Conservation (phyloP, 1,140 invertebrate genomes). For the Macrobrachium nipponense region DNA sequence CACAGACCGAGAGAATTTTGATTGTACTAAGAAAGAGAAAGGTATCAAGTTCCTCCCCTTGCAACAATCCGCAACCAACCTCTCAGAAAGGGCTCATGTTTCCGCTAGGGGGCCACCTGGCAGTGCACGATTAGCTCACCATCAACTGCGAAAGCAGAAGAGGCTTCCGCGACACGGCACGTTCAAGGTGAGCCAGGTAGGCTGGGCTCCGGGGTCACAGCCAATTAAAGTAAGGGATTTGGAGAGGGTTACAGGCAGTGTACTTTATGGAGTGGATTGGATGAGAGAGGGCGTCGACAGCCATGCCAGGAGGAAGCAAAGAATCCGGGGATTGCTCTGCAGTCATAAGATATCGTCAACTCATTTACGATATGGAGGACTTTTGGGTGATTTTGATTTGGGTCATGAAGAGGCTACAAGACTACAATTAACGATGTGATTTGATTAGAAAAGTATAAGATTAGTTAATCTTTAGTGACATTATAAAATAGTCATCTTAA, state of each 20-base stretch:
- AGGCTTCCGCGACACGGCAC: background rate
- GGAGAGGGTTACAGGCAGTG: slow-evolving; percentile 17
- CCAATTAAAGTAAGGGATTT: slow-evolving; percentile 9
- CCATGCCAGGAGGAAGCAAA: background rate
- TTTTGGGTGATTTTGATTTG: slow-evolving; percentile 1
- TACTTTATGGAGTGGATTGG: slow-evolving; percentile 16
- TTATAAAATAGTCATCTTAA: background rate
- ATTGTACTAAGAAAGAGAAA: background rate
- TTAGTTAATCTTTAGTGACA: background rate
- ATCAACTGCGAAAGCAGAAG: too few species aligned
- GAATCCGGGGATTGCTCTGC: background rate
- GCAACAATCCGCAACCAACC: slow-evolving; percentile 38
- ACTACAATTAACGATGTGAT: slow-evolving; percentile 6
- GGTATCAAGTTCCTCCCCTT: slow-evolving; percentile 7
- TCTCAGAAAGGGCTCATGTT: slow-evolving; percentile 58
- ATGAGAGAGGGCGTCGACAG: slow-evolving; percentile 9
- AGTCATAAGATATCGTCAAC: background rate
- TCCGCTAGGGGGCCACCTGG: slow-evolving; percentile 46
- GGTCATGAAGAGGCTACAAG: background rate
- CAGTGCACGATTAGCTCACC: slow-evolving; percentile 3
- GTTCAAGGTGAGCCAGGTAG: slow-evolving; percentile 33
- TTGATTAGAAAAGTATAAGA: slow-evolving; percentile 18
- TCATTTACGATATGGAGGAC: background rate
- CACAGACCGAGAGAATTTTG: too few species aligned
- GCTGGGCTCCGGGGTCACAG: slow-evolving; percentile 35